phyloP scores from a whole-genome alignment of 2,888 invertebrate species.

The Nebria brevicollis region DNA sequence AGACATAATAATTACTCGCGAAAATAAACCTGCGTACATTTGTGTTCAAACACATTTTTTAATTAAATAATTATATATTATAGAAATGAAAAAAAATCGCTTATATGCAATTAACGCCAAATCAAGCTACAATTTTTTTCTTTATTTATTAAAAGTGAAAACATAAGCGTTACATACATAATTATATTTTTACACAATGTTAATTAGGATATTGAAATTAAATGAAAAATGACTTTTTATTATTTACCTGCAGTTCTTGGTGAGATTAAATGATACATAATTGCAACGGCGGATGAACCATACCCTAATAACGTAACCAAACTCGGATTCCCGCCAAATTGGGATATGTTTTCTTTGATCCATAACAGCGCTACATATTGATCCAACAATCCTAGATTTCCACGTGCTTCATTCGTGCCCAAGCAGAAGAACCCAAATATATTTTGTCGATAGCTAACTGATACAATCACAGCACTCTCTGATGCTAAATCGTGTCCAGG shows the following conservation, averaged over 20 bases:
- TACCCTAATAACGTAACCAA: constrained; percentile 86
- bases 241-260: constrained; percentile 70
- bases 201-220: too few species aligned
- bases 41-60: not conserved
- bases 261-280: constrained; percentile 74
- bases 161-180: too few species aligned
- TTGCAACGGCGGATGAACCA: constrained; percentile 79
- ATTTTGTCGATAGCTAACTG: constrained; percentile 76
- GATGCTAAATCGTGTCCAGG: constrained; percentile 79
- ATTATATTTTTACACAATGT: too few species aligned
- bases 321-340: constrained; percentile 83
- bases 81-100: not conserved
- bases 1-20: constrained; percentile 77
- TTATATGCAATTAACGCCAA: not conserved
- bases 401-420: constrained; percentile 69
- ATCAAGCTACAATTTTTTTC: too few species aligned
- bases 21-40: constrained; percentile 67
- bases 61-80: constrained; percentile 11
- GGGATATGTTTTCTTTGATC: constrained; percentile 79
- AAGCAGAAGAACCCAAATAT: constrained; percentile 75
- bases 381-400: constrained; percentile 88
- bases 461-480: constrained; percentile 76
- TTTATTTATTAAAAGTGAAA: too few species aligned
- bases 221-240: too few species aligned
- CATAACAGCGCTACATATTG: constrained; percentile 83